These are phyloP conservation scores for Leistus spinibarbis DNA, from an alignment of 2,888 invertebrate species.

Conservation along the genomic window DNA sequence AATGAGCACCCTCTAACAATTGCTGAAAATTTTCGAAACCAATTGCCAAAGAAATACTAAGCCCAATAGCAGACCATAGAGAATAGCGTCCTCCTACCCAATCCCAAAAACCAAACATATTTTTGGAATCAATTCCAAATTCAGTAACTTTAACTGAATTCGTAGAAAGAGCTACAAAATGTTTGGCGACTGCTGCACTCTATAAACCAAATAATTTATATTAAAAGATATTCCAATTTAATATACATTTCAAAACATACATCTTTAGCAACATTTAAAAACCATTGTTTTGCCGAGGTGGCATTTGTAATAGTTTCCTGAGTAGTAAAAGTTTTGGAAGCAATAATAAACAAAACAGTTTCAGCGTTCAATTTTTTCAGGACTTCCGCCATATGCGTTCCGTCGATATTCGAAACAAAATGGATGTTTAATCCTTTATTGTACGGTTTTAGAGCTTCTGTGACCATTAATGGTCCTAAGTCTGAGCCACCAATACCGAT, in stretches of 20 bases:
- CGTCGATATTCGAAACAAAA: conserved; percentile 99
- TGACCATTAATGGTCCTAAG: conserved; percentile 98
- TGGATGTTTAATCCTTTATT: conserved; percentile 86
- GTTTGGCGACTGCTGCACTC: conserved; percentile 87
- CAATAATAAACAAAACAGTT: conserved; percentile 96
- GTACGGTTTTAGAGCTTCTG: conserved; percentile 94
- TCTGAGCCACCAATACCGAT: conserved; percentile 99
- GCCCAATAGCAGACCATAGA: conserved; percentile 98
- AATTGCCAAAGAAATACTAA: conserved; percentile 91
- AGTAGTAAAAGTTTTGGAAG: conserved; percentile 99
- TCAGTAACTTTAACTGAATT: conserved; percentile 93
- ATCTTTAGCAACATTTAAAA: conserved; percentile 83
- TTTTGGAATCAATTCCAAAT: conserved; percentile 95
- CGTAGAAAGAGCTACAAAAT: conserved; percentile 98
- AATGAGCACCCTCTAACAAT: conserved; percentile 88
- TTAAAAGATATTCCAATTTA: conserved; percentile 5
- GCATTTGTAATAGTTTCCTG: conserved; percentile 99
- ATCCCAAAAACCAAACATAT: conserved; percentile 99
- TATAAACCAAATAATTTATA: conserved; percentile 52
- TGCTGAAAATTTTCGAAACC: conserved; percentile 95
- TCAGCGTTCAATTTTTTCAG: conserved; percentile 89
- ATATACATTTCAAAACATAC: conserved; percentile 62
- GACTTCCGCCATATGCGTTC: conserved; percentile 95
- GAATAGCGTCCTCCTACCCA: conserved; percentile 99
- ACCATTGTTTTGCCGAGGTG: conserved; percentile 96